A percentile compares a stretch with the other conserved stretches of the same genome.
Conservation (phyloP, 2,888 invertebrate species). For the Mesoligia furuncula region DNA sequence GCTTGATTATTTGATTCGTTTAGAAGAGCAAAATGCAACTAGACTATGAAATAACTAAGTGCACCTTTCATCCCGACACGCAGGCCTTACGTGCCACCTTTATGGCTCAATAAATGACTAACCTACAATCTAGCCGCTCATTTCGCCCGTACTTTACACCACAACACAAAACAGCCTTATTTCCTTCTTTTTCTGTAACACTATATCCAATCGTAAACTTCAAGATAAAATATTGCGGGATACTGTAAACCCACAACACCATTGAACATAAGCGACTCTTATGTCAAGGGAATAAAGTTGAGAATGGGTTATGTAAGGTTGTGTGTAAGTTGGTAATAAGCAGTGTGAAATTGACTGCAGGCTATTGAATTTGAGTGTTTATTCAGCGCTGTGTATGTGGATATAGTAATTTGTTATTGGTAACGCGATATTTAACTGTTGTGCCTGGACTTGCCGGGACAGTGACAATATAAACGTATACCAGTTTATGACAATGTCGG, state of each 20-base stretch:
- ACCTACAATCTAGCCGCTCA: neutral
- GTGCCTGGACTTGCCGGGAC: neutral
- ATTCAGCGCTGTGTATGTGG: slow-evolving; percentile 68
- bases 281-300: slow-evolving; percentile 33
- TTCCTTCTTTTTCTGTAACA: slow-evolving; percentile 79
- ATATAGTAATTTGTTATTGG: slow-evolving; percentile 77
- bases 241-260: slow-evolving; percentile 64
- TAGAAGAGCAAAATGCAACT: neutral
- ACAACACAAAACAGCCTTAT: slow-evolving; percentile 67
- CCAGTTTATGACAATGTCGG: slow-evolving; percentile 48
- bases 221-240: slow-evolving; percentile 79
- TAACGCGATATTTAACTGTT: slow-evolving; percentile 75
- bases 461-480: slow-evolving; percentile 21
- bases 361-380: slow-evolving; percentile 82
- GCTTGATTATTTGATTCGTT: no score
- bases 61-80: neutral
- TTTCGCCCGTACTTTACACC: slow-evolving; percentile 60
- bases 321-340: slow-evolving; percentile 45
- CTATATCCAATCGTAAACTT: slow-evolving; percentile 82
- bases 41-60: neutral
- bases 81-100: neutral
- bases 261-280: slow-evolving; percentile 39
- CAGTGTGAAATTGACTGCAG: slow-evolving; percentile 78
- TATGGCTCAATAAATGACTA: neutral
- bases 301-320: slow-evolving; percentile 10